These are phyloP conservation scores for Notospermus geniculatus DNA, from an alignment of 1,140 invertebrate species.

Conservation along the genomic window DNA sequence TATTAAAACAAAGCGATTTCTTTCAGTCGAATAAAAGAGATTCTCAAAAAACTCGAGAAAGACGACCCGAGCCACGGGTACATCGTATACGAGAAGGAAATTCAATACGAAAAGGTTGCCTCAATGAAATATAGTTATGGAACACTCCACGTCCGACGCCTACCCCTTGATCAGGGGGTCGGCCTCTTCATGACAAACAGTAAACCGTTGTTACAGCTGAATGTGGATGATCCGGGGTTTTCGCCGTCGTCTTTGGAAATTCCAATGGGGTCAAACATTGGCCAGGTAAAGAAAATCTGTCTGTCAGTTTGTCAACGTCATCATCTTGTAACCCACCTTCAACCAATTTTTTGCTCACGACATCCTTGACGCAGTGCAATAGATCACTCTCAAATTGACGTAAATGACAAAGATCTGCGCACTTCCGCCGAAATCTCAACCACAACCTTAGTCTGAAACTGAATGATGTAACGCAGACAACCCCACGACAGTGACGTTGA, in stretches of 20 bases:
- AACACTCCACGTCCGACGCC: neutral
- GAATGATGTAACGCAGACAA: no score
- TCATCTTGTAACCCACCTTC: no score
- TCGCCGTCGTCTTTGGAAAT: neutral
- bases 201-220: neutral
- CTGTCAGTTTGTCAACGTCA: no score
- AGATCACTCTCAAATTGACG: no score
- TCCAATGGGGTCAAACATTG: neutral
- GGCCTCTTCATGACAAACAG: neutral
- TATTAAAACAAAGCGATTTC: no score
- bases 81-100: neutral
- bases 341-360: no score
- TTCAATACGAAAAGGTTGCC: constrained; percentile 1
- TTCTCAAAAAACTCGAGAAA: neutral
- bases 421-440: no score
- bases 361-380: no score
- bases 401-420: no score
- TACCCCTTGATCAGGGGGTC: neutral
- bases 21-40: constrained; percentile 1
- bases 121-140: constrained; percentile 4
- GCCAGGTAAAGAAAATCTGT: no score
- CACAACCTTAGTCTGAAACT: no score
- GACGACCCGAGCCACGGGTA: neutral
- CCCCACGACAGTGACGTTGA: no score
- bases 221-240: neutral